Base-by-base conservation (phyloP, 2,113 vertebrate genomes). In the Channa maculata region DNA sequence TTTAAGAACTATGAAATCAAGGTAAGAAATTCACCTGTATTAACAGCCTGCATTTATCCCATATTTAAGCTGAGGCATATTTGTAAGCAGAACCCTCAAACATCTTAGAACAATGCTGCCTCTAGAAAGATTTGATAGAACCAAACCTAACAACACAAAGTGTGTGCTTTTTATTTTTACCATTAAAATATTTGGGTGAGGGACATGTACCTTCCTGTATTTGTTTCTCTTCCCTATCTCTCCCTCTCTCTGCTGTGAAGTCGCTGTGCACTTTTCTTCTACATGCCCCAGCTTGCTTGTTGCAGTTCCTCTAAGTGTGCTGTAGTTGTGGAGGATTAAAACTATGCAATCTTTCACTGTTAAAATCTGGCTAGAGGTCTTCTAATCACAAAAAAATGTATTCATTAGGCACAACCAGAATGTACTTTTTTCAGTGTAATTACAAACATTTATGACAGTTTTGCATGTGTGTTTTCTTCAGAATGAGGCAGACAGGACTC, bases 1-100 rank as follows among this genome's bases (percentile, higher is more conserved):
- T 99, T 99, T 90, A 99, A 99, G 94, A 99, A 99, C 83, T 99
- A 99, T 67, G 98, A 99, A 94, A 99, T 99, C 79, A 99, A 99
- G 97, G 98, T 98, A 93, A 94, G 84, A 65, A 51, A 14, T 58
- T 2, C 2, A 2, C 5, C 8, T 11, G 1, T 13, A 8, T 3
- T 13, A 24, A 5, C 10, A 58, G 6, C 10, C 13, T 36, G 37
- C 15, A 8, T n/a, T 5, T 43, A 1, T 7, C 3, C 33, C 43
- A 52, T n/a, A 14, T 45, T 37, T 12, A 4, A 11, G 9, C 15
- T 12, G 4, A 59, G 9, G 1, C 14, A 49, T 13, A 55, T 60
- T 34, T 50, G 15, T 50, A 12, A 5, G 10, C 24, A 52, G 39
- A 24, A 41, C 5, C 9, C 5, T 15, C 4, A 49, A n/a, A 24